Base-by-base conservation (phyloP, 2,113 vertebrate species). In the Pardalotus punctatus region DNA sequence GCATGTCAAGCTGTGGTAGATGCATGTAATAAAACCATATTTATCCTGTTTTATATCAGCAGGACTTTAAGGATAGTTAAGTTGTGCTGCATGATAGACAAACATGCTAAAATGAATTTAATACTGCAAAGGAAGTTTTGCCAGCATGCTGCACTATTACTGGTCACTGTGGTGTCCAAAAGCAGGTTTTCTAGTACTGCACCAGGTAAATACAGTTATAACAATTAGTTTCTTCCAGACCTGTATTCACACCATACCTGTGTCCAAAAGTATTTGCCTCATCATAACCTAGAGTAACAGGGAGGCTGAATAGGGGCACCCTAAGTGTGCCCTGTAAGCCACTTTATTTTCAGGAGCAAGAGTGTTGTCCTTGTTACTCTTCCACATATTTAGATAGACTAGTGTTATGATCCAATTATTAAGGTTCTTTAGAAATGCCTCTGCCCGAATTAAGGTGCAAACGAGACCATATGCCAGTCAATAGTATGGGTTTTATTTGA, bases 191-290 rank as follows among this genome's bases (percentile, higher is more conserved):
- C 27, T 57, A 24, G 20, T 38, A 12, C 29, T 79, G 11, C 29
- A 79, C 13, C 36, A 62, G 67, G 17, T 24, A 73, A 81, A 66
- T 40, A 66, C 1, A 3, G 40, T 60, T 47, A 27, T 14, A 84
- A 58, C 1, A 5, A 22, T 60, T 50, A 22, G 28, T 53, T 67
- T 86, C 48, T 90, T 90, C 21, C 21, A 57, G 38, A 28, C 11
- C 8, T 19, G 8, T 1, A 1, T 79, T 85, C 47, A 27, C 12
- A 15, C 35, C 7, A 1, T 51, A 28, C 2, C 0, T 66, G 10
- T 80, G 22, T 69, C 22, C 17, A 29, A 29, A 92, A 76, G 10
- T 56, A 24, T 72, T 62, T 88, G 7, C 10, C 19, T 67, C 22
- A 21, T 33, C 51, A 7, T 54, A 51, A 43, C 21, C 29, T 36